phyloP scores from a whole-genome alignment of 2,113 vertebrate genomes.

The Prunella himalayana region DNA sequence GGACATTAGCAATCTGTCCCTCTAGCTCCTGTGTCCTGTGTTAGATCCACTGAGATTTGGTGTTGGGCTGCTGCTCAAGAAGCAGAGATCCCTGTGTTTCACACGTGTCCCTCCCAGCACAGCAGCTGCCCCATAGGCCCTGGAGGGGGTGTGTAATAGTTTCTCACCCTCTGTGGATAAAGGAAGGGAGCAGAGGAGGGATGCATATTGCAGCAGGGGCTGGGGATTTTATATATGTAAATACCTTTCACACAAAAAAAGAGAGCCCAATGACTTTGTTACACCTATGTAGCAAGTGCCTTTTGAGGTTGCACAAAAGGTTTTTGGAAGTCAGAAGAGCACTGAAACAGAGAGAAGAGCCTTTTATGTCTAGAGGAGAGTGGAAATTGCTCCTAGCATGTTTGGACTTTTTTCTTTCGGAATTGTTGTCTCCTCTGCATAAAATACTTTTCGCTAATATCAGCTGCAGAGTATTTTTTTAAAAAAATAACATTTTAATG shows the following conservation, averaged over 20 bases:
- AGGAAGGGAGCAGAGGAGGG: not conserved
- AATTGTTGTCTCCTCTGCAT: not conserved
- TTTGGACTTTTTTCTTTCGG: not conserved
- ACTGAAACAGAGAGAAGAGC: not conserved
- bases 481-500: not conserved
- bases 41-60: not conserved
- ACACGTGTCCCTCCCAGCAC: not conserved
- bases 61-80: not conserved
- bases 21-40: not conserved
- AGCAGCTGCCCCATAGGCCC: rapidly evolving
- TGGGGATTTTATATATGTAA: not conserved
- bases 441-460: not conserved
- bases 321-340: not conserved
- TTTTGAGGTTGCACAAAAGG: not conserved
- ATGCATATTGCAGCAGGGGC: not conserved
- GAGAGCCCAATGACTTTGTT: not conserved
- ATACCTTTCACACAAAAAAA: not conserved
- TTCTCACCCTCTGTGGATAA: not conserved
- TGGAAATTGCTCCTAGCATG: rapidly evolving
- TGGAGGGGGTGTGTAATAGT: not conserved
- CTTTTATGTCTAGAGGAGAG: not conserved
- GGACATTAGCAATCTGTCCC: not conserved
- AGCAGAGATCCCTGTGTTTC: not conserved
- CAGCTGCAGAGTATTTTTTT: not conserved
- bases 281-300: not conserved